These are phyloP conservation scores for Esox masquinongy DNA, from an alignment of 2,797 vertebrate species.

Conservation along the genomic window DNA sequence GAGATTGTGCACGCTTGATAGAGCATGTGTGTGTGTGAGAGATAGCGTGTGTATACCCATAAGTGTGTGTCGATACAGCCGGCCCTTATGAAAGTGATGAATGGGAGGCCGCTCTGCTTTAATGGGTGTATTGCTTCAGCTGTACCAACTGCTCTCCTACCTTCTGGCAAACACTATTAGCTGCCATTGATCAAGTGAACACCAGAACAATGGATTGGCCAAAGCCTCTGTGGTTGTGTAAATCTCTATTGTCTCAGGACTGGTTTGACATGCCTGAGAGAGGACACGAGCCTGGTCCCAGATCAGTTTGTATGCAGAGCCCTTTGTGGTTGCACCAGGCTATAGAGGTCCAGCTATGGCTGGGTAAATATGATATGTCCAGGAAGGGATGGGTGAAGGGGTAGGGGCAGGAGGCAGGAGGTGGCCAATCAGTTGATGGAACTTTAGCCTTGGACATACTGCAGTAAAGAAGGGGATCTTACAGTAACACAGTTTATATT, in stretches of 20 bases:
- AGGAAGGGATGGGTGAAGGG: neutral
- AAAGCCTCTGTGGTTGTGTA: constrained; percentile 33
- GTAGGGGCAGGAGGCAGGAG: neutral
- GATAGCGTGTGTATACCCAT: neutral
- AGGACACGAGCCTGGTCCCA: neutral
- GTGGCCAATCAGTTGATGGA: neutral
- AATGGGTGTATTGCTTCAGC: constrained; percentile 47
- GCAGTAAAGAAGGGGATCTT: neutral
- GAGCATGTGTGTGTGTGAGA: too few relatives aligned
- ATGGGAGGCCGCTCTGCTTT: constrained; percentile 51
- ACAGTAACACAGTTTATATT: neutral
- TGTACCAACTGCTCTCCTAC: constrained; percentile 48
- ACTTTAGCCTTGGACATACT: neutral
- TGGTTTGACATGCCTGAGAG: constrained; percentile 43
- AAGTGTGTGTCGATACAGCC: constrained; percentile 12
- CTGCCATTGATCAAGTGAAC: constrained; percentile 60
- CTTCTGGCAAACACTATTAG: constrained; percentile 50
- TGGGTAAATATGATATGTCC: constrained; percentile 21
- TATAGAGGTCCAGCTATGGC: constrained; percentile 15
- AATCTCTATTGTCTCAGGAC: constrained; percentile 26
- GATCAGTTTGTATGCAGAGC: neutral
- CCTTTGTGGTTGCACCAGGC: neutral
- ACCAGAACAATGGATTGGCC: constrained; percentile 64
- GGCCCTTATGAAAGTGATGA: constrained; percentile 50
- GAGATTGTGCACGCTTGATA: too few relatives aligned